Evolutionary conservation across 2,797 vertebrate genomes (phyloP).

Genomic region (Dendrocincla tyrannina): DNA sequence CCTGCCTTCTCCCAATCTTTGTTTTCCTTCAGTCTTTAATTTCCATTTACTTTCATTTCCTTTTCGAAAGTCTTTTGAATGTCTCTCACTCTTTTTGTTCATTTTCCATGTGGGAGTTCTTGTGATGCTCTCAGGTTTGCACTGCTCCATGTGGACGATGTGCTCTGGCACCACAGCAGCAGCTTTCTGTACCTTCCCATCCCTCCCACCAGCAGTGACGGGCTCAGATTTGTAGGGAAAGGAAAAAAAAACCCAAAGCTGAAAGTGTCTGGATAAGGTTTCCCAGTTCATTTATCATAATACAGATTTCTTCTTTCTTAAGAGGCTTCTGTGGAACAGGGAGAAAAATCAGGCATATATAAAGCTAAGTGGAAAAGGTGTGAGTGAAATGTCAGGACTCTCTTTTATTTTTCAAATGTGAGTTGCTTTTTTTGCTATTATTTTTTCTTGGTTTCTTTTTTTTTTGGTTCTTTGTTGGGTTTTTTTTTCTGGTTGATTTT

Average conservation of each 20-base stretch:
- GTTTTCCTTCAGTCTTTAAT: background rate
- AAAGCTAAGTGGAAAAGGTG: background rate
- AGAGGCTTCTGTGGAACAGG: background rate
- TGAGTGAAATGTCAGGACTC: background rate
- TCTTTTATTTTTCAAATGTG: background rate
- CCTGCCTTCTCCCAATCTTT: background rate
- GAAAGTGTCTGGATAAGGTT: background rate
- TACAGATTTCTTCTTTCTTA: background rate
- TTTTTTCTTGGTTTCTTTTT: no score
- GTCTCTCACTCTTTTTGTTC: background rate
- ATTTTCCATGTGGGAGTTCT: background rate
- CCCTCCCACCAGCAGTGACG: background rate
- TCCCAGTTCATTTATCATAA: background rate
- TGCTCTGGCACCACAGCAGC: background rate
- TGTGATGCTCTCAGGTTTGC: background rate
- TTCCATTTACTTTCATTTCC: background rate
- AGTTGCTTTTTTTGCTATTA: background rate
- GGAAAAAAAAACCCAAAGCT: background rate
- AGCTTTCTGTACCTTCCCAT: background rate
- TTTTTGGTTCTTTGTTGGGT: no score
- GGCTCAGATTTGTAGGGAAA: background rate
- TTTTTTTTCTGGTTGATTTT: no score
- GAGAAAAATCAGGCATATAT: background rate
- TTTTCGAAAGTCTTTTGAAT: background rate
- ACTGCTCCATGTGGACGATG: background rate